These are phyloP conservation scores for Bombus affinis DNA, from an alignment of 1,140 invertebrate genomes.

Conservation along the genomic window DNA sequence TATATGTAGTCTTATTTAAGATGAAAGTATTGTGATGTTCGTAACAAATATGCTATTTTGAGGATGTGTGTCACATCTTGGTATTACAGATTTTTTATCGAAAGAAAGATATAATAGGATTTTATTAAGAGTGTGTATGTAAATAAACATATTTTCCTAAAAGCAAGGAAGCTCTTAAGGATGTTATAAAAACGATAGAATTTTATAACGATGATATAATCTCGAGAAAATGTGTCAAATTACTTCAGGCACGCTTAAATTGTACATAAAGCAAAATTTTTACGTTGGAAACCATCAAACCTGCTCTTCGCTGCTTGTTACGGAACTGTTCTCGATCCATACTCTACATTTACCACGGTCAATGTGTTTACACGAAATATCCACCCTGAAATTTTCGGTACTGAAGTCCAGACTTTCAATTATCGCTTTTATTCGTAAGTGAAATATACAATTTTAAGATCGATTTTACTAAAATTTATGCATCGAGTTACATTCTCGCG, in stretches of 20 bases:
- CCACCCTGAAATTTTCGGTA: not conserved
- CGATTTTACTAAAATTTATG: not conserved
- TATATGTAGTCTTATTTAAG: not conserved
- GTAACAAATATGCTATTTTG: not conserved
- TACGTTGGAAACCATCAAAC: too few species aligned
- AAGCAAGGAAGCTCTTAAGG: too few species aligned
- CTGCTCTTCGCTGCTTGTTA: too few species aligned
- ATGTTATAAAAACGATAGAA: too few species aligned
- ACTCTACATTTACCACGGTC: not conserved
- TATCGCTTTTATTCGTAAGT: not conserved
- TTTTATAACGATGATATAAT: too few species aligned
- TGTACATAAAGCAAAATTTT: not conserved
- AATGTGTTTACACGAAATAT: not conserved
- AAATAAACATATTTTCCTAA: not conserved
- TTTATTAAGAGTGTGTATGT: not conserved
- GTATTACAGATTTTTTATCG: not conserved
- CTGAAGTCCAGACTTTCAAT: not conserved
- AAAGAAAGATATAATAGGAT: not conserved
- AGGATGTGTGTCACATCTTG: too few species aligned
- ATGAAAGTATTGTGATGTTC: not conserved
- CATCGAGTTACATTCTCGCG: not conserved
- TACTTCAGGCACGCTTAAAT: not conserved
- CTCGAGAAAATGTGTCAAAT: too few species aligned
- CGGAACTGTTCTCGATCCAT: not conserved
- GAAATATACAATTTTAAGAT: not conserved